Percentiles rank a stretch among this genome's conserved stretches.
These are phyloP conservation scores for Propithecus coquereli DNA, from an alignment of 2,113 vertebrate genomes.

Conservation along the genomic window DNA sequence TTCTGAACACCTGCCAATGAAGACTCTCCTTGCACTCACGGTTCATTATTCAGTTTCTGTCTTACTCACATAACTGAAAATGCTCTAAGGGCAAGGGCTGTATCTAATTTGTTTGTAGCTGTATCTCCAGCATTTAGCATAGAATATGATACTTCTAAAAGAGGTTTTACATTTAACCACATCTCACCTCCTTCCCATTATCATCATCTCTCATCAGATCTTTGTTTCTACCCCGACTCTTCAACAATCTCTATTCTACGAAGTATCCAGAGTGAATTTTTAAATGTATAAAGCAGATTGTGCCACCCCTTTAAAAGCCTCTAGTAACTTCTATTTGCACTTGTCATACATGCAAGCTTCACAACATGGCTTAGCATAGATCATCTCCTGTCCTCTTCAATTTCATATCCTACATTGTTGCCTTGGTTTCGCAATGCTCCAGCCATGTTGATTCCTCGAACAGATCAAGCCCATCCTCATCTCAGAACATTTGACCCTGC, in stretches of 20 bases:
- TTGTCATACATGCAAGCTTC: neutral
- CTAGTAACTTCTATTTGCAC: neutral
- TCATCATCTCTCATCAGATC: neutral
- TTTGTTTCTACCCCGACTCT: neutral
- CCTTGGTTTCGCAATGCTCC: neutral
- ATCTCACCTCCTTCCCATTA: neutral
- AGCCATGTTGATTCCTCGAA: neutral
- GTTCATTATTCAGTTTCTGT: neutral
- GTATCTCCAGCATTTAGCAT: neutral
- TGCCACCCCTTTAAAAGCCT: neutral
- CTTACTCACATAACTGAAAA: neutral
- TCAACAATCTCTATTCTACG: neutral
- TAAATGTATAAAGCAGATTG: constrained; percentile 1
- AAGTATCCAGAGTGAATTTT: neutral
- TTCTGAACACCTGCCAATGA: neutral
- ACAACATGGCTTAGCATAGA: neutral
- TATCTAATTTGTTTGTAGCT: neutral
- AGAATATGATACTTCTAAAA: neutral
- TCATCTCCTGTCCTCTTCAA: neutral
- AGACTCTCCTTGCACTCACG: neutral
- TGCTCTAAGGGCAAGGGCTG: neutral
- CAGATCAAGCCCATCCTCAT: neutral
- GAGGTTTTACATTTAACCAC: neutral
- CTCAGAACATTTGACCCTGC: neutral
- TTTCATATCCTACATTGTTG: neutral